phyloP scores from a whole-genome alignment of 2,888 invertebrate species.

The Eurytoma adleriae region DNA sequence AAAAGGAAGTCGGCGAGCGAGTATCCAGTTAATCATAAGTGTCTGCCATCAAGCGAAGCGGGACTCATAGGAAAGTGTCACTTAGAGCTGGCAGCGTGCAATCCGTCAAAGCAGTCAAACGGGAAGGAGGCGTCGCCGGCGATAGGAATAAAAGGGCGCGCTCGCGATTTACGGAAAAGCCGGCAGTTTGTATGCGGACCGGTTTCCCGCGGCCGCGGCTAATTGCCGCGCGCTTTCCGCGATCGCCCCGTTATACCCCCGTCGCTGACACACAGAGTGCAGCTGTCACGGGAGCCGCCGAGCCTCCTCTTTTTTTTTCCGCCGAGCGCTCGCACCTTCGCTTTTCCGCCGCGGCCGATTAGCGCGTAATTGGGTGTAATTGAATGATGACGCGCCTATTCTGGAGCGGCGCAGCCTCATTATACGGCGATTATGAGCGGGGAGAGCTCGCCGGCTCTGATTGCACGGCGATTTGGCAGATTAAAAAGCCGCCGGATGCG shows the following conservation, averaged over 20 bases:
- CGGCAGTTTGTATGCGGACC: not conserved
- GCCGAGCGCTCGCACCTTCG: not conserved
- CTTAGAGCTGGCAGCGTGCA: not conserved
- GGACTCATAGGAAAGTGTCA: constrained; percentile 21
- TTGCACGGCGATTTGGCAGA: too few relatives aligned
- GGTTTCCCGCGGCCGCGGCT: constrained; percentile 21
- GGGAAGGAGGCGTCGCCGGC: constrained; percentile 11
- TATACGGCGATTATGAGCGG: not conserved
- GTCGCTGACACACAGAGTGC: constrained; percentile 2
- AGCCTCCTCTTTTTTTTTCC: not conserved
- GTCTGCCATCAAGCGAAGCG: constrained; percentile 1
- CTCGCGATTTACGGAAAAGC: not conserved
- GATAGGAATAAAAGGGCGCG: not conserved
- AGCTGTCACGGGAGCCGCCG: not conserved
- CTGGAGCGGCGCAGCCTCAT: not conserved
- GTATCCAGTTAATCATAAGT: not conserved
- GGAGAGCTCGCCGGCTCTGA: too few relatives aligned
- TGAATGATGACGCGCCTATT: not conserved
- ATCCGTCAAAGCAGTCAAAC: constrained; percentile 23
- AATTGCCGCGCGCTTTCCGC: constrained; percentile 16
- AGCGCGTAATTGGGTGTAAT: not conserved
- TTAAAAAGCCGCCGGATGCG: too few relatives aligned
- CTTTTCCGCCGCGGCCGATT: not conserved
- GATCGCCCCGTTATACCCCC: not conserved
- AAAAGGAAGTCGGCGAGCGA: too few relatives aligned